phyloP scores from a whole-genome alignment of 2,113 vertebrate genomes.

The human region GRCh38 chr3:120199501-120200000 shows the following conservation, averaged over 20 bases:
- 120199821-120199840: conserved; percentile 11
- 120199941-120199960: neutral
- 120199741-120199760: neutral
- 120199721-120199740: neutral
- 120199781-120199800: neutral
- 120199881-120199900: conserved; percentile 1
- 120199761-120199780: neutral
- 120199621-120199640: neutral
- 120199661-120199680: conserved; percentile 20
- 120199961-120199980: neutral
- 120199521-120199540: neutral
- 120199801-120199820: neutral
- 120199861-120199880: neutral
- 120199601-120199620: conserved; percentile 10
- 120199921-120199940: neutral
- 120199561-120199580: neutral
- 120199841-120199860: neutral
- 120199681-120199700: neutral
- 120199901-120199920: neutral
- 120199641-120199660: conserved; percentile 5
- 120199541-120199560: neutral
- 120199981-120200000: neutral
- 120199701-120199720: neutral
- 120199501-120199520: neutral
- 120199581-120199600: neutral